Base-by-base conservation (phyloP, 2,113 vertebrate species). In the Leuciscus idus region DNA sequence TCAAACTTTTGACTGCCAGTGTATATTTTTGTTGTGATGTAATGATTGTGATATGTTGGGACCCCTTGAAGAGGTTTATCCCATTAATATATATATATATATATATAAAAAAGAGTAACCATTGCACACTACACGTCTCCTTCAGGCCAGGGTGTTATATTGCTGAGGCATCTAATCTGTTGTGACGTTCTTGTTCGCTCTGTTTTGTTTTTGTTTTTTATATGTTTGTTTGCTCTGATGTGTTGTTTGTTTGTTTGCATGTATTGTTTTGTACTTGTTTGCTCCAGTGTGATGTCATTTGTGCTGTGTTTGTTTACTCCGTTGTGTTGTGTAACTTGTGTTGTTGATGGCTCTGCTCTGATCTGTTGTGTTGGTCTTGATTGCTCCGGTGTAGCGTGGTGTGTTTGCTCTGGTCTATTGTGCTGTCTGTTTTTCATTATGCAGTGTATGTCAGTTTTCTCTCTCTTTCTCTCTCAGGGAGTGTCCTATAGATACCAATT, bases 401-500 rank as follows among this genome's bases (percentile, higher is more conserved):
- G 61, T 78, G 59, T 80, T 62, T 79, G 57, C 33, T 66, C 68
- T 57, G 74, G 77, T 72, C 74, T 68, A 73, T 81, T 83, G 59
- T 72, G 66, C 78, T 77, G 61, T 52, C 85, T 86, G 76, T 82
- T 89, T 86, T 91, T 89, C 90, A 91, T 91, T 90, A 88, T 88
- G 91, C 91, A 90, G 91, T 93, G 93, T 93, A 93, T 94, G 92
- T 92, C 92, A 90, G 91, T 91, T 94, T 93, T 94, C 68, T 50
- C 61, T 81, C 59, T 68, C 62, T 81, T 43, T 52, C 62, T 12
- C 80, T 73, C 50, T 92, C 91, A 92, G 93, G 93, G 93, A 94
- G 92, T 90, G 81, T 92, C 93, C 91, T 92, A 92, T 90, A 90
- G 89, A 93, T 94, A 93, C 93, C 93, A 94, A 95, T 95, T 95